Evolutionary conservation across 1,140 invertebrate species (phyloP).

Genomic region (Paraescarpia echinospica): DNA sequence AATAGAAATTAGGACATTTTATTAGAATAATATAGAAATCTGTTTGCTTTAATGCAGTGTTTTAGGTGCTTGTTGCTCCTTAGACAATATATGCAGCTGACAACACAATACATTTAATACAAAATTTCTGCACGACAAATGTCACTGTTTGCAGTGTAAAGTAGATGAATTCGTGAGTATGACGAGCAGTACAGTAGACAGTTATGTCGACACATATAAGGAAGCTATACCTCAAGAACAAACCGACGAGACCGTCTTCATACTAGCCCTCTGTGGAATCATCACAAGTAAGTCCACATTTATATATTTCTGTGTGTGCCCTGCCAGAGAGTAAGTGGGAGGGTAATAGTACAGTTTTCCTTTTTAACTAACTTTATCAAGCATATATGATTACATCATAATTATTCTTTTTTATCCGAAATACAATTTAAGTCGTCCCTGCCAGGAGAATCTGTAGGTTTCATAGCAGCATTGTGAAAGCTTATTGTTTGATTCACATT

Average conservation of each 20-base stretch:
- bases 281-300: conserved; percentile 39
- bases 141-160: conserved; percentile 36
- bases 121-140: not conserved
- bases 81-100: not conserved
- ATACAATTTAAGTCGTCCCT: too few relatives aligned
- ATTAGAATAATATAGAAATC: too few relatives aligned
- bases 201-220: conserved; percentile 43
- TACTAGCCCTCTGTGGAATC: conserved; percentile 46
- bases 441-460: too few relatives aligned
- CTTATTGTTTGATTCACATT: too few relatives aligned
- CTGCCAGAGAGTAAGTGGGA: too few relatives aligned
- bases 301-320: not conserved
- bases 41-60: too few relatives aligned
- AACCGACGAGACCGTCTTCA: conserved; percentile 43
- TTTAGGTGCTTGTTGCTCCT: not conserved
- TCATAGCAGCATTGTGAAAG: too few relatives aligned
- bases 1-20: too few relatives aligned
- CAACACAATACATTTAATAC: not conserved
- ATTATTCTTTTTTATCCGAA: too few relatives aligned
- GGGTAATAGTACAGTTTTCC: too few relatives aligned
- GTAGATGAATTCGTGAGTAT: conserved; percentile 44
- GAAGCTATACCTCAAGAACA: conserved; percentile 41
- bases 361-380: too few relatives aligned
- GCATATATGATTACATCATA: too few relatives aligned
- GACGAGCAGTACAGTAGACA: conserved; percentile 40